Evolutionary conservation across 2,888 invertebrate genomes (phyloP).

Genomic region (Cataglyphis albicans): DNA sequence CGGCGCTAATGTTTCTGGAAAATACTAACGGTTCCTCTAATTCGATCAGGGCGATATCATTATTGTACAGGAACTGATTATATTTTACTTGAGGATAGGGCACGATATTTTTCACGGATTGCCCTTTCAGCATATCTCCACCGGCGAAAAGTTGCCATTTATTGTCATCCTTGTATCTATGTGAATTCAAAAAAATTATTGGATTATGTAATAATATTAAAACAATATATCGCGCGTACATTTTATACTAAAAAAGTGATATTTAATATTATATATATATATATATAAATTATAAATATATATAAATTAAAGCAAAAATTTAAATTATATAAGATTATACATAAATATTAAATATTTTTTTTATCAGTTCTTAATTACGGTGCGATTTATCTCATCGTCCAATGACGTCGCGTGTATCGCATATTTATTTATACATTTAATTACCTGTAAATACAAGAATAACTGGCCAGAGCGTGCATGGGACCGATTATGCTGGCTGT

Average conservation of each 20-base stretch:
- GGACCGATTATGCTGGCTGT: constrained; percentile 85
- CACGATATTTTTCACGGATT: constrained; percentile 86
- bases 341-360: background rate
- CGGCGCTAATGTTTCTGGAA: constrained; percentile 87
- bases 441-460: constrained; percentile 84
- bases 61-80: constrained; percentile 87
- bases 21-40: constrained; percentile 87
- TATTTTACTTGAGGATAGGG: constrained; percentile 88
- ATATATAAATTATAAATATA: background rate
- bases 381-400: background rate
- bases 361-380: background rate
- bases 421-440: background rate
- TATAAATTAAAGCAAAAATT: background rate
- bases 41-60: constrained; percentile 88
- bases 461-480: constrained; percentile 84
- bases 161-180: constrained; percentile 80
- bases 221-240: background rate
- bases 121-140: constrained; percentile 79
- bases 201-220: background rate
- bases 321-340: background rate
- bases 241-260: background rate
- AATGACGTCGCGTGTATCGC: background rate
- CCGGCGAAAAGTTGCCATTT: constrained; percentile 83
- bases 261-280: no score
- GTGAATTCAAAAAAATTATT: background rate